Percentiles rank a stretch among this genome's conserved stretches.
These are phyloP conservation scores for Amphimallon solstitiale DNA, from an alignment of 2,888 invertebrate species.

Conservation along the genomic window DNA sequence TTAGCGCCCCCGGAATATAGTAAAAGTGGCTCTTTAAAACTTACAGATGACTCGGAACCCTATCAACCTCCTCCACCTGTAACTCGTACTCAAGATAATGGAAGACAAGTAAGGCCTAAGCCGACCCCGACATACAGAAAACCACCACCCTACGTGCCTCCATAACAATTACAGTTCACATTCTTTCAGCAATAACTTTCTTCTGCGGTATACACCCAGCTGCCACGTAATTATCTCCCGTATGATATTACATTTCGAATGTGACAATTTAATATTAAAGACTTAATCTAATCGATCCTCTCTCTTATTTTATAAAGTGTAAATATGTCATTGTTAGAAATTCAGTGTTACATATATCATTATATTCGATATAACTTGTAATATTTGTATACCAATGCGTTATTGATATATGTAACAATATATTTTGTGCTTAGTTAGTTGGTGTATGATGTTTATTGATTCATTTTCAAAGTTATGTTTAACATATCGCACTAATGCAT, in stretches of 20 bases:
- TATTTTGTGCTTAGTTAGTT: background rate
- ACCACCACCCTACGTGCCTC: slow-evolving; percentile 97
- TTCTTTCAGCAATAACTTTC: slow-evolving; percentile 58
- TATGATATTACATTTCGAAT: slow-evolving; percentile 22
- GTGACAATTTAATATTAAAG: slow-evolving; percentile 28
- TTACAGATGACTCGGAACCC: slow-evolving; percentile 73
- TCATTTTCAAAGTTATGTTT: background rate
- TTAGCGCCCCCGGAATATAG: slow-evolving; percentile 84
- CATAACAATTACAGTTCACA: slow-evolving; percentile 73
- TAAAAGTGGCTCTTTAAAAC: slow-evolving; percentile 61
- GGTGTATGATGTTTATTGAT: slow-evolving; percentile 1
- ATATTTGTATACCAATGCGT: background rate
- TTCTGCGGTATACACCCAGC: slow-evolving; percentile 14
- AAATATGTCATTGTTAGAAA: slow-evolving; percentile 26
- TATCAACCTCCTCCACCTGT: slow-evolving; percentile 93
- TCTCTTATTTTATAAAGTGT: slow-evolving; percentile 27
- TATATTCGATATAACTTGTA: background rate
- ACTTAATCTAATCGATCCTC: slow-evolving; percentile 10
- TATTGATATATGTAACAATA: slow-evolving; percentile 13
- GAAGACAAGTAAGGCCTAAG: slow-evolving; percentile 80
- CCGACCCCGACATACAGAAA: slow-evolving; percentile 92
- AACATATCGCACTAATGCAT: too few species aligned
- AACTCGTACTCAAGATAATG: slow-evolving; percentile 77
- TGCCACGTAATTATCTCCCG: slow-evolving; percentile 26
- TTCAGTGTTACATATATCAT: slow-evolving; percentile 3